Evolutionary conservation across 1,140 invertebrate species (phyloP).

Genomic region (Heliconius melpomene): DNA sequence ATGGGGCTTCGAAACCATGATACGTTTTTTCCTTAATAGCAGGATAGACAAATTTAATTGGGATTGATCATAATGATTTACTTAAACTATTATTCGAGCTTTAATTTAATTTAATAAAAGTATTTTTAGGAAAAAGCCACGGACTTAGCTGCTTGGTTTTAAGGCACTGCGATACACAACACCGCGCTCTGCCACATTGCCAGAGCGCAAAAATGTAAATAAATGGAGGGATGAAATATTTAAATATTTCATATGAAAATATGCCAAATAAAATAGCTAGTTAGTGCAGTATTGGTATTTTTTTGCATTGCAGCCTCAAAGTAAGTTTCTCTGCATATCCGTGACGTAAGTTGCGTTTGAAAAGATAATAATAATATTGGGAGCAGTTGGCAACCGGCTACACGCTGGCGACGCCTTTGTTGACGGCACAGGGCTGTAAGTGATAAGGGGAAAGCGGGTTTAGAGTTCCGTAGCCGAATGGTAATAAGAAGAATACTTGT

Average conservation of each 20-base stretch:
- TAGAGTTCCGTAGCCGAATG: neutral
- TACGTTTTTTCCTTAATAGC: too few relatives aligned
- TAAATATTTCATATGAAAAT: neutral
- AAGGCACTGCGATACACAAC: too few relatives aligned
- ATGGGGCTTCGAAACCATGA: too few relatives aligned
- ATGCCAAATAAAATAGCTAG: neutral
- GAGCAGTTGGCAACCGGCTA: conserved; percentile 49
- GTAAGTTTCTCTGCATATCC: neutral
- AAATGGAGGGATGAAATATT: too few relatives aligned
- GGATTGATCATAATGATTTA: too few relatives aligned
- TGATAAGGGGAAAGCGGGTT: neutral
- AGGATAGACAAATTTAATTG: too few relatives aligned
- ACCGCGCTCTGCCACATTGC: too few relatives aligned
- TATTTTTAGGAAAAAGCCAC: too few relatives aligned
- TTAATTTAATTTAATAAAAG: too few relatives aligned
- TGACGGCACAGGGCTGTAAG: conserved; percentile 18
- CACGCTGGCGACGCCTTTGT: conserved; percentile 40
- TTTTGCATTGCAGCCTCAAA: neutral
- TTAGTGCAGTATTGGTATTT: conserved; percentile 15
- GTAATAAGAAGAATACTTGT: neutral
- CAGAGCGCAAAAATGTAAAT: too few relatives aligned
- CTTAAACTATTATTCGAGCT: too few relatives aligned
- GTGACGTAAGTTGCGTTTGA: conserved; percentile 45
- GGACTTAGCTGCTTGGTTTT: too few relatives aligned
- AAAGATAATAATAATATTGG: conserved; percentile 53